phyloP scores from a whole-genome alignment of 1,140 invertebrate genomes.

The Zaprionus kolodkinae region DNA sequence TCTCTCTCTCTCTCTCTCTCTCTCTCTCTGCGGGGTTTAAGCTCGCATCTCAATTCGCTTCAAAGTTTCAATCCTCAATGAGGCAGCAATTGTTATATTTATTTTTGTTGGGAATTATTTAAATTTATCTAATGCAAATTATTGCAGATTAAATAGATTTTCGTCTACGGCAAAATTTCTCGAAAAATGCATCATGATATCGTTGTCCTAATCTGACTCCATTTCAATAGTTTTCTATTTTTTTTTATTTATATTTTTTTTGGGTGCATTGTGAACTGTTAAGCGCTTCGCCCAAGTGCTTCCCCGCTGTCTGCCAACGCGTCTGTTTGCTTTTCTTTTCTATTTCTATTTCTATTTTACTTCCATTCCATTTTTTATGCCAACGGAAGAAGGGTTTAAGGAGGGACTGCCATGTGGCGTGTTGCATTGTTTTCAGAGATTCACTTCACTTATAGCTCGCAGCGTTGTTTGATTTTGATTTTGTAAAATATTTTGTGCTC shows the following conservation, averaged over 20 bases:
- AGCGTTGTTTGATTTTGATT: slow-evolving; percentile 82
- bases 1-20: too few species aligned
- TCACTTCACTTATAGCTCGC: slow-evolving; percentile 72
- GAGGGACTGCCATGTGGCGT: slow-evolving; percentile 33
- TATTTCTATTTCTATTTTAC: background rate
- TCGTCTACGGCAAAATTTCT: too few species aligned
- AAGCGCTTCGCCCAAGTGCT: slow-evolving; percentile 3
- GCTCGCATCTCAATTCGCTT: too few species aligned
- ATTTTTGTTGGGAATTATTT: background rate
- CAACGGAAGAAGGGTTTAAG: background rate
- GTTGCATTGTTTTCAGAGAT: slow-evolving; percentile 57
- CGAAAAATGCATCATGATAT: too few species aligned
- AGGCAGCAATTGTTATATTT: too few species aligned
- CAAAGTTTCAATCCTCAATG: too few species aligned
- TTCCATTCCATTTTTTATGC: slow-evolving; percentile 14
- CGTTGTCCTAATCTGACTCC: background rate
- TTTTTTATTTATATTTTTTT: background rate
- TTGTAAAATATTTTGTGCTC: slow-evolving; percentile 79
- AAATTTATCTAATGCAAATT: too few species aligned
- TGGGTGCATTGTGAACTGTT: slow-evolving; percentile 20
- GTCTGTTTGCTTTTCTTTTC: background rate
- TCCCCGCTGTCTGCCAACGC: slow-evolving; percentile 3
- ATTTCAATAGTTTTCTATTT: slow-evolving; percentile 15
- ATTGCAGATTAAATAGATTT: too few species aligned
- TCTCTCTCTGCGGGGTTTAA: too few species aligned